phyloP scores from a whole-genome alignment of 2,797 vertebrate genomes.

The Craterocephalus amniculus region DNA sequence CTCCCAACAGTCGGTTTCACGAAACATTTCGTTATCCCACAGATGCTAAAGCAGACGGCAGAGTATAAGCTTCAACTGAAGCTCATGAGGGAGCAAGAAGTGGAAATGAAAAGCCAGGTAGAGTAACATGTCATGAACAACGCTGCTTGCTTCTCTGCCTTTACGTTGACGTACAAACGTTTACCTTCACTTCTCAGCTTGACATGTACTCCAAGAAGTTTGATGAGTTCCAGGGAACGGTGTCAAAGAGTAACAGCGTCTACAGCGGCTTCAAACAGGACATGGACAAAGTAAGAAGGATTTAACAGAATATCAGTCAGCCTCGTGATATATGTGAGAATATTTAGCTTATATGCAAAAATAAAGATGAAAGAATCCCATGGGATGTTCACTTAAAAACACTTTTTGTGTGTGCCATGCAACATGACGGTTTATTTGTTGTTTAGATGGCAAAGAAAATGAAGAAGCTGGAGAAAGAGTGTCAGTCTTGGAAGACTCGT shows the following conservation, averaged over 20 bases:
- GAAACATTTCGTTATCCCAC: slow-evolving; percentile 42
- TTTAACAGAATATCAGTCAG: slow-evolving; percentile 13
- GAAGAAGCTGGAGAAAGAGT: slow-evolving; percentile 97
- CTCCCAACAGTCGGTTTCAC: slow-evolving; percentile 14
- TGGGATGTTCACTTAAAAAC: not conserved
- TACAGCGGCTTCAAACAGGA: slow-evolving; percentile 97
- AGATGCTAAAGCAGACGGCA: slow-evolving; percentile 92
- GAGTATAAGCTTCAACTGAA: slow-evolving; percentile 92
- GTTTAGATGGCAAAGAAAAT: slow-evolving; percentile 97
- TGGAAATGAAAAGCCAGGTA: slow-evolving; percentile 91
- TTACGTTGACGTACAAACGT: not conserved
- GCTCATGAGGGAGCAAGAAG: slow-evolving; percentile 92
- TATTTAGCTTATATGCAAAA: slow-evolving; percentile 28
- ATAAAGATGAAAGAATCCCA: slow-evolving; percentile 20
- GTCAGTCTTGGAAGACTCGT: slow-evolving; percentile 92
- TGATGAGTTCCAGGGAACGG: slow-evolving; percentile 96
- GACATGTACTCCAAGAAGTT: slow-evolving; percentile 96
- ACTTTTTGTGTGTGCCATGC: slow-evolving; percentile 6
- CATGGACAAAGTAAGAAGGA: slow-evolving; percentile 93
- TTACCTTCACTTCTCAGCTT: slow-evolving; percentile 80
- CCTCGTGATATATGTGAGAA: slow-evolving; percentile 7
- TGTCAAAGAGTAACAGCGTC: slow-evolving; percentile 95
- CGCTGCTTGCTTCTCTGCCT: slow-evolving; percentile 1
- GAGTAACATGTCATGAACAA: slow-evolving; percentile 1
- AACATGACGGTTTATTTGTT: slow-evolving; percentile 11